Conservation (phyloP, 2,888 invertebrate species). For the Diplolepis rosae region DNA sequence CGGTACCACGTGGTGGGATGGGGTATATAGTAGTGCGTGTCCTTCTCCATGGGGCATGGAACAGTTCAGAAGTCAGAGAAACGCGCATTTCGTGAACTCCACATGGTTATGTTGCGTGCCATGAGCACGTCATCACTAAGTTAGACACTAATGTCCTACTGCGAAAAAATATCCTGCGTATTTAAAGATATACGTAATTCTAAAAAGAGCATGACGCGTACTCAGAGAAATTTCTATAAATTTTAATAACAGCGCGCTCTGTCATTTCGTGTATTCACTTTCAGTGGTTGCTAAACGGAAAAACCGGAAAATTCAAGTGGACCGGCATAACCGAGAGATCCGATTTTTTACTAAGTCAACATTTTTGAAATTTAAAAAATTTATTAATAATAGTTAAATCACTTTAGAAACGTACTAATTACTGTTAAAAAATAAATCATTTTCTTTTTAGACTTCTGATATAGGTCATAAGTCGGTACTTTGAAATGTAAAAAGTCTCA, state of each 20-base stretch:
- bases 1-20: conserved; percentile 27
- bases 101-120: conserved; percentile 15
- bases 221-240: not conserved
- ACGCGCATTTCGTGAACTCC: conserved; percentile 16
- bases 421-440: too few relatives aligned
- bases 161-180: not conserved
- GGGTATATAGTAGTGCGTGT: conserved; percentile 17
- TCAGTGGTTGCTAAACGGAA: too few relatives aligned
- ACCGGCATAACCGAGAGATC: too few relatives aligned
- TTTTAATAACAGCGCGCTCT: not conserved
- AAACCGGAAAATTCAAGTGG: too few relatives aligned
- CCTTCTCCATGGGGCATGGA: conserved; percentile 25
- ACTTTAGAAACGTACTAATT: too few relatives aligned
- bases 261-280: too few relatives aligned
- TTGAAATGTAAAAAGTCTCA: too few relatives aligned
- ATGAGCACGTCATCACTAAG: conserved; percentile 21
- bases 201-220: not conserved
- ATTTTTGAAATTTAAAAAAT: too few relatives aligned
- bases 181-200: not conserved
- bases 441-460: too few relatives aligned
- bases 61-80: conserved; percentile 32
- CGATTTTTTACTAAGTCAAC: too few relatives aligned
- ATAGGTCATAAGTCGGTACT: too few relatives aligned
- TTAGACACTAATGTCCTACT: conserved; percentile 22
- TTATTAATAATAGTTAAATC: too few relatives aligned